Base-by-base conservation (phyloP, 2,113 vertebrate species). In the Festucalex cinctus region DNA sequence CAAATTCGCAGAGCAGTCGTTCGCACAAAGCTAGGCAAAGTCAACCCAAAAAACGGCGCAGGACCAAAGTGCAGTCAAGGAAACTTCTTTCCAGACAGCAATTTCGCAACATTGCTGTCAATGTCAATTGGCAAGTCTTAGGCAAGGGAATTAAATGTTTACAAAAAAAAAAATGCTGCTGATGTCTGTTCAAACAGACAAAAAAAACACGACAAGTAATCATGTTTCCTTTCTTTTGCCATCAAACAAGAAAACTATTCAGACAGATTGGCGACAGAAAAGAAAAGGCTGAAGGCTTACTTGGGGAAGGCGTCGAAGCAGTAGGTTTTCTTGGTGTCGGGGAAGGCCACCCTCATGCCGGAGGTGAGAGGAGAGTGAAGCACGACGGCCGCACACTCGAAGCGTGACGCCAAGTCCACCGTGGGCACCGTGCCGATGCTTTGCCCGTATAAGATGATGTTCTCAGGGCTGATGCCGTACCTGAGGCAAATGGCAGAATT, bases 291-390 rank as follows among this genome's bases (percentile, higher is more conserved):
- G 59, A 17, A 37, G 9, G 79, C 86, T 84, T 74, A 99, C 97
- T 98, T 99, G 63, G 96, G 96, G 85, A 99, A 99, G 36, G 96
- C 97, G 41, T 98, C 97, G 0, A 98, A 99, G 90, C 95, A 99
- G 80, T 99, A 98, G 1, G 97, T 98, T 91, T 99, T 99, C 94
- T 95, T 98, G 83, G 96, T 98, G 85, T 99, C 97, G 0, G 97
- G 97, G 85, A 99, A 99, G 72, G 96, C 96, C 9, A 99, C 97
- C 26, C 97, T 92, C 97, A 99, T 98, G 81, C 97, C 97, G 0
- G 96, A 99, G 74, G 96, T 98, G 70, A 99, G 94, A 0, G 97
- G 96, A 12, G 97, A 99, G 84, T 99, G 97, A 59, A 99, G 93
- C 44, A 99, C 93, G 26, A 99, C 97, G 0, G 97, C 97, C 0